phyloP scores from a whole-genome alignment of 2,888 invertebrate genomes.

The Eupithecia tripunctaria region DNA sequence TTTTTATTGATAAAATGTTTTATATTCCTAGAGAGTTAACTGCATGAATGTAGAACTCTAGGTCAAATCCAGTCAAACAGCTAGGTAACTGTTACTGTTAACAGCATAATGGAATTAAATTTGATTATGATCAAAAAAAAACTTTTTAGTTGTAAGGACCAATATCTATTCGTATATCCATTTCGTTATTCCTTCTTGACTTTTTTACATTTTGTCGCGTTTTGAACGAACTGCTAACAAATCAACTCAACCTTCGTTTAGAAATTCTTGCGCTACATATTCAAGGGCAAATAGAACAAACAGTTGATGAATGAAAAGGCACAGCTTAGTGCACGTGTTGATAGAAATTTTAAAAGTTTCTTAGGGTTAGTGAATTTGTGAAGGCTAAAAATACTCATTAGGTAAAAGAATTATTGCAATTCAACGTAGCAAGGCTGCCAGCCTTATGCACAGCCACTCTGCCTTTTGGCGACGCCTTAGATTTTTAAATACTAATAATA shows the following conservation, averaged over 20 bases:
- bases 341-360: neutral
- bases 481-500: too few relatives aligned
- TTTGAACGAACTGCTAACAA: too few relatives aligned
- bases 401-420: too few relatives aligned
- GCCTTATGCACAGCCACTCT: too few relatives aligned
- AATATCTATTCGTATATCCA: neutral
- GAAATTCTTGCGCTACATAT: neutral
- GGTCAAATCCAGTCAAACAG: too few relatives aligned
- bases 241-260: neutral
- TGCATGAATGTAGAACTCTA: neutral
- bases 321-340: conserved; percentile 17
- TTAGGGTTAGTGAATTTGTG: neutral
- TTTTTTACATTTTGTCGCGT: neutral
- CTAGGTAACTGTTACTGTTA: too few relatives aligned
- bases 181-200: neutral
- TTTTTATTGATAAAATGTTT: neutral
- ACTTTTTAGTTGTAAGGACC: neutral
- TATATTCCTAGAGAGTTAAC: neutral
- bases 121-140: neutral
- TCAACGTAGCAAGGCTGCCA: too few relatives aligned
- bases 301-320: conserved; percentile 17
- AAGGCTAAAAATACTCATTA: neutral
- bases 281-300: conserved; percentile 27
- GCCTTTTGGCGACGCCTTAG: too few relatives aligned
- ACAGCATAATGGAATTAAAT: neutral